Percentiles rank a stretch among this genome's conserved stretches.
Conservation (phyloP, 2,888 invertebrate genomes). For the Poecilus cupreus region DNA sequence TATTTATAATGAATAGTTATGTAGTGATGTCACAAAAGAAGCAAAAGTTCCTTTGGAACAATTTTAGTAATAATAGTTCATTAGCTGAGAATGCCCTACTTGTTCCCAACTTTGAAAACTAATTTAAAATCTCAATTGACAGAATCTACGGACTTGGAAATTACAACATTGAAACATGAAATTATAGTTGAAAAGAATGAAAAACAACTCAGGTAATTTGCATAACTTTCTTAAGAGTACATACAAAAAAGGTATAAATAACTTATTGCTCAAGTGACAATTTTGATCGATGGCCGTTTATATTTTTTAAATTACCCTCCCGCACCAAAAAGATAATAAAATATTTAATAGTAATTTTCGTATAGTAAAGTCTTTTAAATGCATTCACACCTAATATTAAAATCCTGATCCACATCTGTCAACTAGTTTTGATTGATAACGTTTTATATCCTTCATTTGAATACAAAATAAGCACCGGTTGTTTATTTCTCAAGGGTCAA, state of each 20-base stretch:
- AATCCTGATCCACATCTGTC: slow-evolving; percentile 24
- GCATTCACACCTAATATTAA: slow-evolving; percentile 26
- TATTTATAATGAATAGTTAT: slow-evolving; percentile 1
- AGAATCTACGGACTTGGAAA: background rate
- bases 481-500: slow-evolving; percentile 1
- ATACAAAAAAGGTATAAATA: background rate
- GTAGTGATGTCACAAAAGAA: background rate
- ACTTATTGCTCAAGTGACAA: slow-evolving; percentile 19
- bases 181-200: background rate
- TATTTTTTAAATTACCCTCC: slow-evolving; percentile 26
- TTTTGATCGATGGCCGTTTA: slow-evolving; percentile 19
- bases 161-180: slow-evolving; percentile 24
- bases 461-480: slow-evolving; percentile 9
- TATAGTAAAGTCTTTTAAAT: slow-evolving; percentile 1
- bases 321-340: slow-evolving; percentile 1
- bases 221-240: background rate
- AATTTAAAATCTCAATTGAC: slow-evolving; percentile 18
- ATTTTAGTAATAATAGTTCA: slow-evolving; percentile 20
- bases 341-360: background rate
- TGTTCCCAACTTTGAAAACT: slow-evolving; percentile 9
- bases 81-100: slow-evolving; percentile 2
- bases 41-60: background rate
- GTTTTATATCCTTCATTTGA: slow-evolving; percentile 29
- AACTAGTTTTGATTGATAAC: slow-evolving; percentile 35
- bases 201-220: slow-evolving; percentile 8